Conservation (phyloP, 1,140 invertebrate species). For the Epicauta chinensis region DNA sequence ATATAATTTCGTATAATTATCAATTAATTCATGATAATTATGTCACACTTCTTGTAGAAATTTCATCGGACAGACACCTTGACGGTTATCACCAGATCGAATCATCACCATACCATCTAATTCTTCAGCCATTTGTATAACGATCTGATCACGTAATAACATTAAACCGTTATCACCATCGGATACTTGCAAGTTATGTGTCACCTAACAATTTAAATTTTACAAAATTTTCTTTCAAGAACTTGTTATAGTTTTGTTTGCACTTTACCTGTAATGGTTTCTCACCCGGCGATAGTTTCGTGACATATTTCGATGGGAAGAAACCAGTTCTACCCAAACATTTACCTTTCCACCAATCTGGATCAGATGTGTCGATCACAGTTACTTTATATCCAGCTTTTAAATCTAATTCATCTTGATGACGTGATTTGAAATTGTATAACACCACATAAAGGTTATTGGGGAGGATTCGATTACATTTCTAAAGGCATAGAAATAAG, state of each 20-base stretch:
- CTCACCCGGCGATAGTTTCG: conserved; percentile 81
- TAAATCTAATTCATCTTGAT: conserved; percentile 88
- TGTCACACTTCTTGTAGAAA: conserved; percentile 62
- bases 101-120: conserved; percentile 89
- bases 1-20: too few species aligned
- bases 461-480: conserved; percentile 75
- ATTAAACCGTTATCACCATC: conserved; percentile 57
- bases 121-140: conserved; percentile 82
- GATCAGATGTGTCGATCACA: conserved; percentile 89
- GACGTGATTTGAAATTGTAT: conserved; percentile 91
- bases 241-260: too few species aligned
- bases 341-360: conserved; percentile 97
- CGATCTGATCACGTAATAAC: conserved; percentile 63
- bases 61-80: conserved; percentile 75
- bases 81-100: conserved; percentile 77
- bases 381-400: conserved; percentile 94
- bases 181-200: conserved; percentile 60
- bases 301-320: conserved; percentile 92
- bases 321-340: conserved; percentile 86
- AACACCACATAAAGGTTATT: conserved; percentile 91
- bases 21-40: conserved; percentile 18
- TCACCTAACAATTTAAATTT: conserved; percentile 58
- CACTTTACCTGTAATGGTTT: conserved; percentile 85
- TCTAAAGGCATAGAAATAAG: conserved; percentile 61
- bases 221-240: too few species aligned